These are phyloP conservation scores for Caracal caracal DNA, from an alignment of 2,113 vertebrate species.

Conservation along the genomic window DNA sequence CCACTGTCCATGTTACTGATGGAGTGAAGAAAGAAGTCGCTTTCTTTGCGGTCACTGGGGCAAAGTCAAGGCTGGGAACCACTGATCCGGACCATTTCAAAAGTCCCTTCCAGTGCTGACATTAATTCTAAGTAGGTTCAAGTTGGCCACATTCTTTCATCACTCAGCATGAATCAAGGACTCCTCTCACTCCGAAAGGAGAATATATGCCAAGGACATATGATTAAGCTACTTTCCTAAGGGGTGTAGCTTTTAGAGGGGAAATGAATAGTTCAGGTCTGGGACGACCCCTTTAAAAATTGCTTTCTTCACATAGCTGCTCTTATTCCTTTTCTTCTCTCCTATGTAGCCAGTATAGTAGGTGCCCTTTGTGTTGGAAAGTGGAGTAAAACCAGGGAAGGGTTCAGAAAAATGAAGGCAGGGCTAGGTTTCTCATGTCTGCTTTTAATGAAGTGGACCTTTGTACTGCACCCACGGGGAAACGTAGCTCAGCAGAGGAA, in stretches of 20 bases:
- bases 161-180: neutral
- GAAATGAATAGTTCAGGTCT: neutral
- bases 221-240: neutral
- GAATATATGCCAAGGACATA: neutral
- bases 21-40: too few relatives aligned
- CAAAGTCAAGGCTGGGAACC: neutral
- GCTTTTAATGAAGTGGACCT: neutral
- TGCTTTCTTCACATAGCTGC: neutral
- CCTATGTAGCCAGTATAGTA: too few relatives aligned
- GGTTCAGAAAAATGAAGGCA: neutral
- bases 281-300: neutral
- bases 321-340: neutral
- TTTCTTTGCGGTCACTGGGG: neutral
- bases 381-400: neutral
- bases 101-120: neutral
- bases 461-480: accelerated
- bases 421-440: neutral
- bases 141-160: neutral
- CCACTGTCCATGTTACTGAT: neutral
- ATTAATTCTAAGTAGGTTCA: neutral
- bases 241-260: neutral
- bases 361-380: neutral
- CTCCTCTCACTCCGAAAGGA: neutral
- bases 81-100: neutral
- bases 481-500: neutral